Percentiles rank a stretch among this genome's conserved stretches.
Evolutionary conservation across 37 sponge, comb jelly and placozoan species (phyloP).

Genomic region (Spongilla lacustris): DNA sequence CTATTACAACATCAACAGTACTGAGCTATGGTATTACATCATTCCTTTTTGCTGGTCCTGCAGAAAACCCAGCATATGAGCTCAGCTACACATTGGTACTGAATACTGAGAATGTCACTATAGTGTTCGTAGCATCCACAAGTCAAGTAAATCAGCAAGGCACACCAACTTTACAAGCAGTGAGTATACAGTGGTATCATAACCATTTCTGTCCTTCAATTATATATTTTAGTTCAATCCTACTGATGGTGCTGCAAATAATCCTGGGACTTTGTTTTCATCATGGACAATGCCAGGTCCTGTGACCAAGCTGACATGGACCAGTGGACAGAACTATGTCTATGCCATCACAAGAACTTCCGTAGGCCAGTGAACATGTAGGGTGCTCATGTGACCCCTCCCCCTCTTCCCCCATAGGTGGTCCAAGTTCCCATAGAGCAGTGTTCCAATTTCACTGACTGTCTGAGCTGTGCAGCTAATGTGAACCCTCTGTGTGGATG

Average conservation of each 20-base stretch:
- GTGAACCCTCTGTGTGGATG: slow-evolving; percentile 88
- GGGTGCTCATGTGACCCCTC: not conserved
- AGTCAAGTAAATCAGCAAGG: not conserved
- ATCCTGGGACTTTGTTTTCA: not conserved
- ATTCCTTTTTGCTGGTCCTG: not conserved
- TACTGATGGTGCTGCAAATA: not conserved
- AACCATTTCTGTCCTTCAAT: not conserved
- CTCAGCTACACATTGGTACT: not conserved
- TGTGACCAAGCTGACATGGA: slow-evolving; percentile 30
- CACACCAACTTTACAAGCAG: not conserved
- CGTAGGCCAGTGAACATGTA: slow-evolving; percentile 4
- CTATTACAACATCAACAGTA: not conserved
- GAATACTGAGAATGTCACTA: not conserved
- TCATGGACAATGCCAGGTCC: slow-evolving; percentile 17
- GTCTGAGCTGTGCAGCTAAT: slow-evolving; percentile 38
- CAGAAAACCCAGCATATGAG: not conserved
- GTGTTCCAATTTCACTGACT: slow-evolving; percentile 49
- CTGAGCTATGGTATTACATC: not conserved
- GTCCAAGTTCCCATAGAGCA: slow-evolving; percentile 43
- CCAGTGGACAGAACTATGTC: slow-evolving; percentile 56
- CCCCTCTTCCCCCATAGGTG: slow-evolving; percentile 27
- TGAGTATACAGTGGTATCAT: not conserved
- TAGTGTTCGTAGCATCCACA: not conserved
- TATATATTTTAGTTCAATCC: not conserved
- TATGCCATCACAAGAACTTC: slow-evolving; percentile 23